Evolutionary conservation across 2,888 invertebrate genomes (phyloP), one percentile per base, ranked within the genome.

Genomic region (Hipparchia semele): DNA sequence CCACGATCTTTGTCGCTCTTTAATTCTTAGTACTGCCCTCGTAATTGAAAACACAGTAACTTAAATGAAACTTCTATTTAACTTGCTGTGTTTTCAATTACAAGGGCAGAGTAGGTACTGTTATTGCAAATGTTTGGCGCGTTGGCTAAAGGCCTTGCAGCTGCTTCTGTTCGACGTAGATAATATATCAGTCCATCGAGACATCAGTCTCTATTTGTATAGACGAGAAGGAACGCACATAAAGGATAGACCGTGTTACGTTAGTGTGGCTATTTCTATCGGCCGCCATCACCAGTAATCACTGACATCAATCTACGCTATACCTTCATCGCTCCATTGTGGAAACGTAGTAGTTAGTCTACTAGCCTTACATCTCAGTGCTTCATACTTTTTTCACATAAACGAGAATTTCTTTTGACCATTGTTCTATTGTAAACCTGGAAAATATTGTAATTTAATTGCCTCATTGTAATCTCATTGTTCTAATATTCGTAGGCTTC

Each of bases 251-350:
- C 39, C 23, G 67, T 45, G 67, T 46, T 58, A 45, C 67, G 67
- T 67, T 58, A 56, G 58, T 58, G 56, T 58, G 45, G 67, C 46
- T 67, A 67, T 67, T 67, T 45, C 56, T 13, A 67, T 58, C 67
- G 56, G 67, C 67, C 67, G 67, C 58, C 67, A 67, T 58, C 56
- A 58, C 59, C 13, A 60, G 68, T 68, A 70, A 74, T 74, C 74
- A 70, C 72, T 13, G 49, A 54, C 72, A 76, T 76, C 74, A 70
- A 76, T 74, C 75, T 72, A 72, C 70, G 72, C 74, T 64, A 23
- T 13, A 59, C 58, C 51, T 67, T 58, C 67, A 67, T 67, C 58
- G 53, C 53, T 65, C 65, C 65, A 65, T 51, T 65, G 65, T 65
- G 65, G 65, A 46, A 65, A 65, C 64, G 51, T 64, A 51, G 59